Evolutionary conservation across 2,888 invertebrate species (phyloP).

Genomic region (Polyommatus iphigenia): DNA sequence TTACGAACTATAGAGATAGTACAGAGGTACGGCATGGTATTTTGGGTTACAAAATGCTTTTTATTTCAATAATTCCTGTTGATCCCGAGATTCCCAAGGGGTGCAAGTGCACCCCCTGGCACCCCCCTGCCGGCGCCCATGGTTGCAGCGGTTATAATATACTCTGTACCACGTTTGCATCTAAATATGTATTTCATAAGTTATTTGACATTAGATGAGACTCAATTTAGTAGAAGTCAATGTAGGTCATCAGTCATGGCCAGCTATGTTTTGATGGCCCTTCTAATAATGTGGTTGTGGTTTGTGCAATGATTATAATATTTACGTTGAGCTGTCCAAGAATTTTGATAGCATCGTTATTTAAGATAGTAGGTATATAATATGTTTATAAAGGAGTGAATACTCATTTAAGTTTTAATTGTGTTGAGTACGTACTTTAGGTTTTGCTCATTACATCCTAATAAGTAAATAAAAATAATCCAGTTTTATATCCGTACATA

Average conservation of each 20-base stretch:
- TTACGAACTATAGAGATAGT: no score
- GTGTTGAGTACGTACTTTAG: no score
- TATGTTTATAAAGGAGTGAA: no score
- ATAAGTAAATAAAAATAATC: not conserved
- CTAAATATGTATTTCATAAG: not conserved
- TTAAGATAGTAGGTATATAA: not conserved
- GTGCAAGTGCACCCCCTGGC: no score
- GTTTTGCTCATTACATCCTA: not conserved
- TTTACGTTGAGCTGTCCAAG: not conserved
- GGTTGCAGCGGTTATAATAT: not conserved
- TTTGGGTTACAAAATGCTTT: no score
- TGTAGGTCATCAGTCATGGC: conserved; percentile 15
- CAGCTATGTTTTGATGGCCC: conserved; percentile 16
- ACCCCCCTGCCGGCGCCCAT: no score
- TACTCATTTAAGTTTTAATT: no score
- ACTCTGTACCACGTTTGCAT: not conserved
- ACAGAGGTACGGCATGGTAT: no score
- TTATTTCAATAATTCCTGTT: no score
- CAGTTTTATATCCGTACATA: not conserved
- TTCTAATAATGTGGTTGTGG: conserved; percentile 27
- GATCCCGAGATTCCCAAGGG: no score
- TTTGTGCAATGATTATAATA: conserved; percentile 27
- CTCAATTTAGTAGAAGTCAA: not conserved
- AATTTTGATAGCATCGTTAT: not conserved
- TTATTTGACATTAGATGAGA: conserved; percentile 5